phyloP scores from a whole-genome alignment of 2,797 vertebrate species.

The Nothura maculosa region DNA sequence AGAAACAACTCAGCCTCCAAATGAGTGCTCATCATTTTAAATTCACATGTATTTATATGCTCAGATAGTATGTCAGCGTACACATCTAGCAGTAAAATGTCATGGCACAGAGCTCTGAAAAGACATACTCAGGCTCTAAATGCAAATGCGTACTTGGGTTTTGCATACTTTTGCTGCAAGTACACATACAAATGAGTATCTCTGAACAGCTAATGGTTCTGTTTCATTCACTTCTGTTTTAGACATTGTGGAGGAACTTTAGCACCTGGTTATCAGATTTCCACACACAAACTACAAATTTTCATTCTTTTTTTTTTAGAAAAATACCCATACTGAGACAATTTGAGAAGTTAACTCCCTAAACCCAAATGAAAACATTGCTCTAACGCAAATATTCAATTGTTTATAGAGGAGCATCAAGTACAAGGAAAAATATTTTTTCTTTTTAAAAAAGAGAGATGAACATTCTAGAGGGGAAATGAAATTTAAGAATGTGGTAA shows the following conservation, averaged over 20 bases:
- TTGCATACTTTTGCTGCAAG: neutral
- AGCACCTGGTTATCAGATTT: neutral
- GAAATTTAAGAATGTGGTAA: neutral
- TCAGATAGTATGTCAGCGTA: neutral
- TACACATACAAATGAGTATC: neutral
- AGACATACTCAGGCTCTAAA: neutral
- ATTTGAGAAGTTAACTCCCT: neutral
- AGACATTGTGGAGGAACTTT: neutral
- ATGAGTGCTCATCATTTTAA: neutral
- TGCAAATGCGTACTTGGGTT: neutral
- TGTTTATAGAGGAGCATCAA: neutral
- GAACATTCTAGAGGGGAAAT: neutral
- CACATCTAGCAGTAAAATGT: neutral
- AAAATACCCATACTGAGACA: neutral
- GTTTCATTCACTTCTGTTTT: neutral
- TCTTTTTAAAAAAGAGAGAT: neutral
- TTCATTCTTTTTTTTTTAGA: neutral
- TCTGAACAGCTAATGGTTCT: neutral
- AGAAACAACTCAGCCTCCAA: neutral
- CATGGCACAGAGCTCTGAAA: constrained; percentile 11
- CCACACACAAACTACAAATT: neutral
- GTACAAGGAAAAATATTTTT: neutral
- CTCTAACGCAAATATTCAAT: neutral
- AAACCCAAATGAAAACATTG: neutral
- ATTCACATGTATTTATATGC: neutral